Evolutionary conservation across 2,113 vertebrate genomes (phyloP), one percentile per base, ranked within the genome.

Genomic region (Pedionomus torquatus): DNA sequence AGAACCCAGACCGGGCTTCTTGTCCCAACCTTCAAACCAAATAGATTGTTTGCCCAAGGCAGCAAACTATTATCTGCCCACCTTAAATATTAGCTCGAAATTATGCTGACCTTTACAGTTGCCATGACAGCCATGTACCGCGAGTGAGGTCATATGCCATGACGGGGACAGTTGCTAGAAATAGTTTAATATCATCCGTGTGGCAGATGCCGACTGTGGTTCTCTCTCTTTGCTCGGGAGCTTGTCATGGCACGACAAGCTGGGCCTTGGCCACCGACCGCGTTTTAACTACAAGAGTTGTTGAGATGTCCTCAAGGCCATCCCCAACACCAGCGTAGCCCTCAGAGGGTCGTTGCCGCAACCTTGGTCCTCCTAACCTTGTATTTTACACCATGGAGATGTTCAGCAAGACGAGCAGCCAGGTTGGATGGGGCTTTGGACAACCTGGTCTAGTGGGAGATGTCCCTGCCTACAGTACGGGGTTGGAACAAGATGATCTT

Each of bases 271-370:
- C 46, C 76, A 48, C 18, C 5, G 1, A 12, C 26, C 1, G 30
- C 1, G 2, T 33, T 41, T 58, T 18, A 41, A 43, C n/a, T 6
- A 16, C 3, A 5, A 25, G 19, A 48, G 43, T 1, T 1, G 28
- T 65, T 52, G n/a, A 43, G 74, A 11, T 13, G 28, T 54, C 86
- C 31, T 25, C 39, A 19, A 37, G 18, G 46, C n/a, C 57, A 31
- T 12, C 31, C 43, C 43, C 26, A 31, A 17, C 51, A 46, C 23
- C 65, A 66, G 60, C 51, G 4, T 19, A 30, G 46, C 13, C 17
- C 39, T 31, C 52, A 35, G 54, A 61, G 46, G 41, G 41, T 37
- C 66, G 17, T 14, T 11, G 17, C 41, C 24, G 20, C 26, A 26
- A 52, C 20, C 57, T 58, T 2, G 39, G 39, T 76, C 51, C 39